Evolutionary conservation across 1,140 invertebrate genomes (phyloP), one percentile per base, ranked within the genome.

Genomic region (Nylanderia fulva): DNA sequence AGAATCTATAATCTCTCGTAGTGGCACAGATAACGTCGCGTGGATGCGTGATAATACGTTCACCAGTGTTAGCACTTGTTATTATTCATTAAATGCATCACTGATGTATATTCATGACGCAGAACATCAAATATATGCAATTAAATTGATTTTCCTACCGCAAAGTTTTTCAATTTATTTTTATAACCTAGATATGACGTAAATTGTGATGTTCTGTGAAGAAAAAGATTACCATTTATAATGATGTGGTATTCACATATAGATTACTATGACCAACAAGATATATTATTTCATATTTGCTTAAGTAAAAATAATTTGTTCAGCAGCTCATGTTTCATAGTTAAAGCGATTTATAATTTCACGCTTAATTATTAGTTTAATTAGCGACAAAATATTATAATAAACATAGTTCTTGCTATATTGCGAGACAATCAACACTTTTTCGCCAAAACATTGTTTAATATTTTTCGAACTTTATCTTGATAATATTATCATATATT

Each of bases 91-190:
- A 80, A 56, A 33, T 42, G 64, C 33, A 39, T 13, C 6, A 36
- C 18, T 60, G 66, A 82, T 52, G 77, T 33, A 60, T 45, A 15
- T 45, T 13, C 15, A 45, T n/a, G 11, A 11, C 11, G 42, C 18
- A 36, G 27, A 45, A 60, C 42, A 18, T 42, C 52, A n/a, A 0
- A n/a, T 52, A 48, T 52, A 48, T 36, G 42, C 60, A 79, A 68
- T 15, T 8, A 15, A n/a, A n/a, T n/a, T n/a, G n/a, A n/a, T n/a
- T 68, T 79, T 54, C 52, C 48, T 63, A 15, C 29, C 63, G 45
- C 45, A 21, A 21, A 13, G 21, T 79, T 68, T 68, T 63, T 56
- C 63, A 68, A 79, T 56, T 68, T 54, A 39, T 56, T 79, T 54
- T 68, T 39, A 48, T 21, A 15, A 39, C 60, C 18, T 29, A 21